These are phyloP conservation scores for Atopsyche davidsoni DNA, from an alignment of 1,140 invertebrate genomes.

Conservation along the genomic window DNA sequence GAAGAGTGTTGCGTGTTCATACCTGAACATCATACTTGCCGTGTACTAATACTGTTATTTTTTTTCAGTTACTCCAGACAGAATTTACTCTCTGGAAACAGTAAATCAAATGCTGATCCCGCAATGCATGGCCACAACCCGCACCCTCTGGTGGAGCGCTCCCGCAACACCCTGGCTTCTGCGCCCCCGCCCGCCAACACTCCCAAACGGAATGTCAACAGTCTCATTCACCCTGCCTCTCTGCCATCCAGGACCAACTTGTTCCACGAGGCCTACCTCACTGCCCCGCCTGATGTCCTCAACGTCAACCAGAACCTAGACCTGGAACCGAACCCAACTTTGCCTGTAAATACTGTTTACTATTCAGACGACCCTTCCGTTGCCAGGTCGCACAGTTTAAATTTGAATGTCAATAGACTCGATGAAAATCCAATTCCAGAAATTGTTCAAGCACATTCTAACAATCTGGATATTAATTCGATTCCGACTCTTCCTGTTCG, in stretches of 20 bases:
- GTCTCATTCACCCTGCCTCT: conserved; percentile 13
- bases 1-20: no score
- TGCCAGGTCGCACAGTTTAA: conserved; percentile 25
- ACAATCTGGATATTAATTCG: conserved; percentile 41
- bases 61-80: conserved; percentile 73
- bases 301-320: conserved; percentile 47
- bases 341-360: conserved; percentile 22
- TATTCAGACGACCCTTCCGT: conserved; percentile 27
- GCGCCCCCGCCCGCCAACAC: conserved; percentile 33
- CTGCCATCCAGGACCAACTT: conserved; percentile 33
- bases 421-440: conserved; percentile 37
- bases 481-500: conserved; percentile 27
- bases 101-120: conserved; percentile 57
- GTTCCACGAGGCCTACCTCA: conserved; percentile 39
- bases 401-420: conserved; percentile 38
- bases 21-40: no score
- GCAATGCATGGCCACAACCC: conserved; percentile 35
- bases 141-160: conserved; percentile 43
- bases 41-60: no score
- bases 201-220: conserved; percentile 40
- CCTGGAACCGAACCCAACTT: conserved; percentile 17
- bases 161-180: conserved; percentile 44
- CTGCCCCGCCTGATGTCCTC: conserved; percentile 48
- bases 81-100: conserved; percentile 70
- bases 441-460: conserved; percentile 41